A percentile compares a stretch with the other conserved stretches of the same genome.
These are phyloP conservation scores for Drosophila siamana DNA, from an alignment of 2,888 invertebrate species.

Conservation along the genomic window DNA sequence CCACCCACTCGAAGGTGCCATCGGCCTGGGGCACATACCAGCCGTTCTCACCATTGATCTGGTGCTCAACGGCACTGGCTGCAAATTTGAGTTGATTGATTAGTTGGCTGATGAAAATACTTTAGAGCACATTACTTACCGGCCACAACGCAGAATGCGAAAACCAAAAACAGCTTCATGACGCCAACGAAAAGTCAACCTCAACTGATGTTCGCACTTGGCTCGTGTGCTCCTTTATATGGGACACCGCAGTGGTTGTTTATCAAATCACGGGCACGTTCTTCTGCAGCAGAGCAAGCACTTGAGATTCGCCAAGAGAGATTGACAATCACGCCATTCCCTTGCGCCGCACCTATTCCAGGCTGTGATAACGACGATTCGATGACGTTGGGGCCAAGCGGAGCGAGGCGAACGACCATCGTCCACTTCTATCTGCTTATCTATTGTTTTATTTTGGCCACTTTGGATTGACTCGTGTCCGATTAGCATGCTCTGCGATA, in stretches of 20 bases:
- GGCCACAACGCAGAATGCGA: constrained; percentile 86
- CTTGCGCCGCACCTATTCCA: background rate
- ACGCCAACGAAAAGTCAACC: constrained; percentile 61
- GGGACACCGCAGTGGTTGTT: constrained; percentile 1
- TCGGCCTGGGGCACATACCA: constrained; percentile 73
- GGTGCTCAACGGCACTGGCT: constrained; percentile 60
- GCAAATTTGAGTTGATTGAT: background rate
- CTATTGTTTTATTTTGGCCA: constrained; percentile 15
- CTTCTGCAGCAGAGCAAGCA: constrained; percentile 24
- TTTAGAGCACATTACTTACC: constrained; percentile 86
- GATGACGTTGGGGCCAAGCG: constrained; percentile 20
- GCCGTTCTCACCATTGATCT: constrained; percentile 72
- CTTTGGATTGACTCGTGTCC: constrained; percentile 14
- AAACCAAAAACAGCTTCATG: constrained; percentile 88
- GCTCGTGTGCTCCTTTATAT: constrained; percentile 36
- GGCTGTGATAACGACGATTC: constrained; percentile 23
- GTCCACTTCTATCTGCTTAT: constrained; percentile 1
- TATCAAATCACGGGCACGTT: constrained; percentile 39
- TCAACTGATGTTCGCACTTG: constrained; percentile 44
- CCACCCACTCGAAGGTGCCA: constrained; percentile 71
- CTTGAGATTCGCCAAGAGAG: constrained; percentile 45
- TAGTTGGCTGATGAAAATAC: constrained; percentile 70
- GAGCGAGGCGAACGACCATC: background rate
- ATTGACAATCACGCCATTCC: constrained; percentile 29
- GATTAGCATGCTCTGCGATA: constrained; percentile 11